phyloP scores from a whole-genome alignment of 2,888 invertebrate species.

The Epsilonema sp. region DNA sequence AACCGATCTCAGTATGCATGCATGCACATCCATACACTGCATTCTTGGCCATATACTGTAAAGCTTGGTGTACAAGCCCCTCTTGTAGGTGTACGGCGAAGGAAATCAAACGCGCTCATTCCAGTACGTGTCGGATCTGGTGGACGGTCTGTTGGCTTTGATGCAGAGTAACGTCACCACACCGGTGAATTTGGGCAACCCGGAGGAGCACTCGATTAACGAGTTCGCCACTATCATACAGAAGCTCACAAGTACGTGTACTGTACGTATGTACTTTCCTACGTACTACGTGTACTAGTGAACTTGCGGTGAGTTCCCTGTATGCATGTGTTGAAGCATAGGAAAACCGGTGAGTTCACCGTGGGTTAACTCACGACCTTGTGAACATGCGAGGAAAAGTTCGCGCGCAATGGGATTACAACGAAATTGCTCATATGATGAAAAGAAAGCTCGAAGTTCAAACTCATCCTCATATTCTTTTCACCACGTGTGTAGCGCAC shows the following conservation, averaged over 20 bases:
- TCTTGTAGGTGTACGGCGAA: slow-evolving; percentile 38
- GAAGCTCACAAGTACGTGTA: slow-evolving; percentile 35
- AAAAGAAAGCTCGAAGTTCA: too few species aligned
- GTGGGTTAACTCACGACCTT: too few species aligned
- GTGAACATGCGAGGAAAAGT: too few species aligned
- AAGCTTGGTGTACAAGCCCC: too few species aligned
- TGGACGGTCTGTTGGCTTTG: slow-evolving; percentile 70
- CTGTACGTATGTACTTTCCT: slow-evolving; percentile 37
- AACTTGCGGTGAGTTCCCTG: too few species aligned
- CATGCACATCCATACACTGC: background rate
- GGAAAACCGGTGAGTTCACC: too few species aligned
- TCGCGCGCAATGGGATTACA: too few species aligned
- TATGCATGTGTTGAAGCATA: too few species aligned
- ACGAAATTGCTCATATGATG: too few species aligned
- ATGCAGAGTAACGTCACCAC: slow-evolving; percentile 82
- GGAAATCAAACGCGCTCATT: slow-evolving; percentile 61
- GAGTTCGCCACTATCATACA: slow-evolving; percentile 40
- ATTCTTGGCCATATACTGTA: background rate
- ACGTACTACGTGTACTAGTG: slow-evolving; percentile 12
- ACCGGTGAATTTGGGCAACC: slow-evolving; percentile 91
- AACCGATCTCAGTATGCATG: slow-evolving; percentile 67
- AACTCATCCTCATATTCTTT: too few species aligned
- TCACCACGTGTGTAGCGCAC: too few species aligned
- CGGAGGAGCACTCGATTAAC: slow-evolving; percentile 85
- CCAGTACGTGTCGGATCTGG: slow-evolving; percentile 89